phyloP scores from a whole-genome alignment of 2,797 vertebrate genomes.

The Crypturellus tataupa region DNA sequence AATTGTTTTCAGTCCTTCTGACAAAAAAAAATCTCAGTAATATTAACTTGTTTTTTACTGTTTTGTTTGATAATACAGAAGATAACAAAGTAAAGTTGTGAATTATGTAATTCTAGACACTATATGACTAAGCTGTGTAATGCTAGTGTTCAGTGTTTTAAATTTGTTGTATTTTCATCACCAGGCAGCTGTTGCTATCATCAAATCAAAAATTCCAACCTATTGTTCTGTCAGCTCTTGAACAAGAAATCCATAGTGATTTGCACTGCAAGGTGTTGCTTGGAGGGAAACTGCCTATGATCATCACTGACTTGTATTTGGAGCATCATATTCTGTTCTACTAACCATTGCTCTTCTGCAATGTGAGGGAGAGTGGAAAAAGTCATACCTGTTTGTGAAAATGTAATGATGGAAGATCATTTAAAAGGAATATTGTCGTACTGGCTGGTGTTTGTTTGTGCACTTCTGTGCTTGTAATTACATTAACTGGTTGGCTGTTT shows the following conservation, averaged over 20 bases:
- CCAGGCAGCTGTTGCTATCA: constrained; percentile 80
- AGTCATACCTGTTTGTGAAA: background rate
- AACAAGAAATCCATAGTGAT: constrained; percentile 13
- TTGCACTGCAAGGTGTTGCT: background rate
- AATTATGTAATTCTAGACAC: background rate
- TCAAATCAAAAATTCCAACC: constrained; percentile 87
- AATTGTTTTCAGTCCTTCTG: background rate
- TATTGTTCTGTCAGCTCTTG: constrained; percentile 81
- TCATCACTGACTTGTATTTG: background rate
- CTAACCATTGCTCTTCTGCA: background rate
- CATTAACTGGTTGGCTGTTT: background rate
- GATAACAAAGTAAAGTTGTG: background rate
- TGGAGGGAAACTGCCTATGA: background rate
- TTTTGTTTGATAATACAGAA: background rate
- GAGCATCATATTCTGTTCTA: background rate
- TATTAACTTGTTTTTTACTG: background rate
- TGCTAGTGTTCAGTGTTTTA: background rate
- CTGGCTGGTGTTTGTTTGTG: background rate
- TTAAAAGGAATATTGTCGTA: constrained; percentile 12
- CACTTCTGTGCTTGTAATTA: background rate
- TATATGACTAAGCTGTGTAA: background rate
- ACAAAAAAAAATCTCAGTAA: constrained; percentile 10
- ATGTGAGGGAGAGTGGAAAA: background rate
- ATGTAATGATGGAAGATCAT: constrained; percentile 22
- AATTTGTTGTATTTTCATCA: constrained; percentile 46